Conservation (phyloP, 2,888 invertebrate species). For the Microchrysa polita region DNA sequence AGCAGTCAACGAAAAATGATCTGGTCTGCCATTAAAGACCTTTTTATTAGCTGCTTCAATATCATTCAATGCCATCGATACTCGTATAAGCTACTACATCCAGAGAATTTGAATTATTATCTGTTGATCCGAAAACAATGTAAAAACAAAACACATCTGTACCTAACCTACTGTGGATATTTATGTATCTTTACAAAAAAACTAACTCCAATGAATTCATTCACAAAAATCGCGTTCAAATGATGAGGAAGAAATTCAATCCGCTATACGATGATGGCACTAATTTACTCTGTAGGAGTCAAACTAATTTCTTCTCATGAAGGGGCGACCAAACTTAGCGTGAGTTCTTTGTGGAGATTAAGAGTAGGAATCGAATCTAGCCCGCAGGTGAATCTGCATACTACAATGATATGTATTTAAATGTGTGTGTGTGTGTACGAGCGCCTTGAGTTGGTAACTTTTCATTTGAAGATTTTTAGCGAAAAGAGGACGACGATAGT, state of each 20-base stretch:
- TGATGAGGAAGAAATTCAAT: constrained; percentile 26
- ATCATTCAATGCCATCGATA: neutral
- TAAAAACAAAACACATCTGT: neutral
- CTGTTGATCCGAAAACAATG: neutral
- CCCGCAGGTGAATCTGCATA: too few species aligned
- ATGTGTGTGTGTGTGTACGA: too few species aligned
- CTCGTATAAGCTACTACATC: neutral
- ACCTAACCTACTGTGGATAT: neutral
- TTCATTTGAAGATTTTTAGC: too few species aligned
- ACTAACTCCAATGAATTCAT: constrained; percentile 13
- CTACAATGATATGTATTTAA: too few species aligned
- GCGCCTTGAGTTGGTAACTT: too few species aligned
- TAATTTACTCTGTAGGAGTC: constrained; percentile 31
- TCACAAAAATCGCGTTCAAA: constrained; percentile 27
- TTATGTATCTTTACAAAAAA: neutral
- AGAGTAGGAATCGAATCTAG: too few species aligned
- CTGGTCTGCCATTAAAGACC: too few species aligned
- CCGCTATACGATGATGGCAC: constrained; percentile 38
- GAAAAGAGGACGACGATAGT: too few species aligned
- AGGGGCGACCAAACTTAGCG: neutral
- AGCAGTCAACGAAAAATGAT: too few species aligned
- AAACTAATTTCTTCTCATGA: constrained; percentile 13
- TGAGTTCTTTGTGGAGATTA: neutral
- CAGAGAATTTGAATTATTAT: neutral
- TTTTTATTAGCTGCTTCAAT: too few species aligned